Evolutionary conservation across 2,113 vertebrate species (phyloP), one percentile per base, ranked within the genome.

Genomic region (Rhabdomys dilectus): DNA sequence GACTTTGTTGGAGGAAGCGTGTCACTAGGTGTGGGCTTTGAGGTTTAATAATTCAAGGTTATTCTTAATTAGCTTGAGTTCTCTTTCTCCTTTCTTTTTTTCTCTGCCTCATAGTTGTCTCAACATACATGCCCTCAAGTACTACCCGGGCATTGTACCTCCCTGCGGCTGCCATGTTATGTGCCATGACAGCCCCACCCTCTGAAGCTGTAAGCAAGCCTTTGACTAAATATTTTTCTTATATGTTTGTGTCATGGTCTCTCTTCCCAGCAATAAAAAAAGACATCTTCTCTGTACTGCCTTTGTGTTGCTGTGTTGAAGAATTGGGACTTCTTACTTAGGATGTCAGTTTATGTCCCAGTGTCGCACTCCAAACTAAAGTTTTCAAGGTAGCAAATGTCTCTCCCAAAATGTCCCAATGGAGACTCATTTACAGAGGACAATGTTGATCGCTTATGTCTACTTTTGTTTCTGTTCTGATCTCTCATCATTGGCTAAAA

Each of bases 361-460:
- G 58, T 60, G n/a, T 60, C 36, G n/a, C 24, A 60, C 12, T 26
- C 53, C 80, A 81, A n/a, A 58, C 36, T 81, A 6, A 81, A 81
- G 51, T 58, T 82, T 82, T 15, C 81, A 85, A 85, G 24, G 6
- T 24, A 64, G 24, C 2, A 82, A 39, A 24, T 39, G n/a, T 60
- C 56, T 82, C 21, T 13, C 80, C 22, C 56, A 24, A 82, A 82
- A 39, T 31, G 24, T 42, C 22, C 81, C 81, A 42, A 42, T 64
- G 39, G 39, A 29, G 36, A 60, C 58, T 7, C 58, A 31, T 64
- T 85, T 39, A 42, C 62, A 31, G 82, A 48, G 21, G 84, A 5
- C 1, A 13, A 5, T 31, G 17, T 5, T 12, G 29, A 11, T 4
- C 7, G 0, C 2, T 39, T 12, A 34, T 5, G 7, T 11, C 1